Evolutionary conservation across 2,113 vertebrate species (phyloP).

Genomic region (Seriola dumerili): DNA sequence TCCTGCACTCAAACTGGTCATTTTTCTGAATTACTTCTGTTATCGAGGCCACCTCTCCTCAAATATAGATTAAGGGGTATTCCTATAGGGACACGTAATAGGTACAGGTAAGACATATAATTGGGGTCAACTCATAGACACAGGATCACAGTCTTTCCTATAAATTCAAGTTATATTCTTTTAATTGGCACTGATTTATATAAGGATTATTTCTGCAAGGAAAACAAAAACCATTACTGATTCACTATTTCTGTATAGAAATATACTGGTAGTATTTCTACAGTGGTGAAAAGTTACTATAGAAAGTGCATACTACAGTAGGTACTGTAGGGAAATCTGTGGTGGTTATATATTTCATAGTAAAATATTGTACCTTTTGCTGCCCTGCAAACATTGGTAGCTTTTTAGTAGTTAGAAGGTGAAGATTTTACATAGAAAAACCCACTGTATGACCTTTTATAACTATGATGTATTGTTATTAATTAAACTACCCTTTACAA

Average conservation of each 20-base stretch:
- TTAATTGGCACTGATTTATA: not conserved
- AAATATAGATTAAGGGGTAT: conserved; percentile 12
- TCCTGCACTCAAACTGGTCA: not conserved
- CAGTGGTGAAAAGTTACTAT: not conserved
- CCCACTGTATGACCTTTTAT: no score
- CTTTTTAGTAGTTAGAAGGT: no score
- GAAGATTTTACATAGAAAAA: no score
- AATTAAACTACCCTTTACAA: no score
- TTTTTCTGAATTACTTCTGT: conserved; percentile 33
- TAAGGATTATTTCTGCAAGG: not conserved
- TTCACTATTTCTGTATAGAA: not conserved
- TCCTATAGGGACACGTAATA: conserved; percentile 9
- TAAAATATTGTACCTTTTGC: no score
- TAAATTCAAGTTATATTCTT: not conserved
- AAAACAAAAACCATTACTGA: not conserved
- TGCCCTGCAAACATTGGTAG: no score
- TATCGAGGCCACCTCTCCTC: conserved; percentile 8
- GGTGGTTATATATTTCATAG: no score
- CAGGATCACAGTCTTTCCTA: not conserved
- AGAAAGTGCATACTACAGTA: no score
- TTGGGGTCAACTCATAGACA: not conserved
- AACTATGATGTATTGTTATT: no score
- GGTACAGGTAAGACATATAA: not conserved
- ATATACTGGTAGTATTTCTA: not conserved
- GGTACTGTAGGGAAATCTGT: no score